Evolutionary conservation across 92 coral and sea anemone genomes (phyloP), one percentile per base, ranked within the genome.

Genomic region (Parazoanthus atlanticus): DNA sequence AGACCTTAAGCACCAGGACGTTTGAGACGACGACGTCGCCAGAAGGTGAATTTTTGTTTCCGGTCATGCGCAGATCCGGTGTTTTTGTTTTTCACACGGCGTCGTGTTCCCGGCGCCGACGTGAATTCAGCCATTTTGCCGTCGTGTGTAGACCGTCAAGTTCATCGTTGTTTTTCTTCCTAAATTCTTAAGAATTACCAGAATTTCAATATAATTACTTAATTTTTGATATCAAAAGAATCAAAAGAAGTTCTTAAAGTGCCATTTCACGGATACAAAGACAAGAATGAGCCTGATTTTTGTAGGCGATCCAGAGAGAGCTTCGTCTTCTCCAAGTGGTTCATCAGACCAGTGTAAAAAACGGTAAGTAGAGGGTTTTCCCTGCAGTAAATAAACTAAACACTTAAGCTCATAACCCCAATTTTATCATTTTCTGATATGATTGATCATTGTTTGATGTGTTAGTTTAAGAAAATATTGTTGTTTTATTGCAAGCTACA

Each of bases 81-180:
- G 78, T 9, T 73, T 31, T 31, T 73, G 78, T 3, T 70, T 70
- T 70, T 70, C 75, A 70, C 31, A 70, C 75, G 33, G 75, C 75
- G 75, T 70, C 75, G 75, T 70, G 75, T 73, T 6, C 23, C 78
- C 78, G 78, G 78, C 78, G 25, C 78, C 78, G 78, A 73, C 78
- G 78, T 73, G 40, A 33, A 25, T 11, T 33, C 9, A 75, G 79
- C 79, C 52, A 38, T 38, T 75, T 75, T 75, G 52, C 52, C 49
- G 79, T 2, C 49, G 49, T 75, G 15, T 75, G 28, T 34, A 73
- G 77, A 73, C 77, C 40, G 77, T 73, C 77, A 73, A 73, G 77
- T 73, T 73, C 30, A 73, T 73, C 77, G 77, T 15, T 73, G 40
- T 73, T 73, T 73, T 73, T 73, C 77, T 73, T 73, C 77, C 6